phyloP scores from a whole-genome alignment of 2,797 vertebrate genomes.

The Nasua narica region DNA sequence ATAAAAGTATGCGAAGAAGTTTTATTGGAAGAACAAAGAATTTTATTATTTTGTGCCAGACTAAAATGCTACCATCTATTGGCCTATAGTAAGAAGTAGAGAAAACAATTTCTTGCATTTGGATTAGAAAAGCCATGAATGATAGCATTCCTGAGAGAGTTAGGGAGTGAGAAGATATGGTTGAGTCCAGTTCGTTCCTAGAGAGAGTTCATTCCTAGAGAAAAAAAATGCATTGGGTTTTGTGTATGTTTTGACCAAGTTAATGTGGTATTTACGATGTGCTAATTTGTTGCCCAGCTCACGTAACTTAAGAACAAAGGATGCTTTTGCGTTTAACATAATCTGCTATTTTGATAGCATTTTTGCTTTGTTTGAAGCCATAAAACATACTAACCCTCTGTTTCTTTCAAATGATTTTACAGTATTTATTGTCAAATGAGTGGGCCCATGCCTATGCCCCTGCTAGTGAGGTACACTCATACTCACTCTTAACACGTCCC shows the following conservation, averaged over 20 bases:
- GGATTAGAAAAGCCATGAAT: background rate
- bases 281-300: background rate
- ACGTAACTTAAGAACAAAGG: constrained; percentile 2
- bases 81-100: background rate
- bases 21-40: background rate
- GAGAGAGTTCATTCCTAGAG: background rate
- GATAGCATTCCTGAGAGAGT: background rate
- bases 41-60: background rate
- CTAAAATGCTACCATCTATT: background rate
- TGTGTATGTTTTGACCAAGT: background rate
- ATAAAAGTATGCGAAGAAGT: background rate
- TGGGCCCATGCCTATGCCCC: background rate
- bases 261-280: background rate
- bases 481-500: background rate
- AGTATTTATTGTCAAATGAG: background rate
- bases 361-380: constrained; percentile 12
- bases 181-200: background rate
- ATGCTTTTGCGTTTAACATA: background rate
- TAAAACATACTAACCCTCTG: background rate
- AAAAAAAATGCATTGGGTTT: background rate
- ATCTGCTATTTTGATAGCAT: background rate
- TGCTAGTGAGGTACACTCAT: background rate
- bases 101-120: constrained; percentile 6
- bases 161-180: background rate
- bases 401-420: background rate